Percentiles rank a stretch among this genome's conserved stretches.
Evolutionary conservation across 2,888 invertebrate genomes (phyloP).

Genomic region (Cantharis nigra): DNA sequence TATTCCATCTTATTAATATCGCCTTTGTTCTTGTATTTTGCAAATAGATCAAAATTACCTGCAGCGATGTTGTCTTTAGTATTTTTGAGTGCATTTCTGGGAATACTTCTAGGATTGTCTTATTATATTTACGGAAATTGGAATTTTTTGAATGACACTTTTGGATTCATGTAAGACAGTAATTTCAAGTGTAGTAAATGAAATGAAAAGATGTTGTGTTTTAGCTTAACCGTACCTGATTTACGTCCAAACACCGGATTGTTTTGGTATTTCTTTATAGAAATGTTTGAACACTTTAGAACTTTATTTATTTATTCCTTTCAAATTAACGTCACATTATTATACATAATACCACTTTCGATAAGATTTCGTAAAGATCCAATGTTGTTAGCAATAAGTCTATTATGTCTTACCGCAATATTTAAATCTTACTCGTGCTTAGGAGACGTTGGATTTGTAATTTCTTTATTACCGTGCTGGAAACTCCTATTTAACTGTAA

Average conservation of each 20-base stretch:
- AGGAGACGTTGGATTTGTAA: slow-evolving; percentile 91
- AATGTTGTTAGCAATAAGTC: slow-evolving; percentile 76
- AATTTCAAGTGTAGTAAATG: not conserved
- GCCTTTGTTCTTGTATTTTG: slow-evolving; percentile 75
- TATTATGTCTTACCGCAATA: slow-evolving; percentile 82
- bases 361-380: slow-evolving; percentile 80
- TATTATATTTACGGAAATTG: slow-evolving; percentile 37
- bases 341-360: slow-evolving; percentile 89
- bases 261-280: slow-evolving; percentile 99
- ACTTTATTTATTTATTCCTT: slow-evolving; percentile 94
- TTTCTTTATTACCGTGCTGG: slow-evolving; percentile 90
- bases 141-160: slow-evolving; percentile 59
- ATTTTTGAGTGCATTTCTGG: slow-evolving; percentile 25
- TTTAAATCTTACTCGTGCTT: slow-evolving; percentile 97
- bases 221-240: slow-evolving; percentile 88
- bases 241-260: slow-evolving; percentile 95
- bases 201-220: slow-evolving; percentile 43
- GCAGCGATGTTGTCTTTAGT: slow-evolving; percentile 48
- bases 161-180: slow-evolving; percentile 70
- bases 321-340: slow-evolving; percentile 91
- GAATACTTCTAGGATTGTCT: slow-evolving; percentile 5
- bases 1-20: slow-evolving; percentile 84
- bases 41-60: slow-evolving; percentile 59
- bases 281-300: slow-evolving; percentile 99
- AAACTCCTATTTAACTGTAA: slow-evolving; percentile 85